These are phyloP conservation scores for Aphaenogaster floridana DNA, from an alignment of 1,140 invertebrate species.

Conservation along the genomic window DNA sequence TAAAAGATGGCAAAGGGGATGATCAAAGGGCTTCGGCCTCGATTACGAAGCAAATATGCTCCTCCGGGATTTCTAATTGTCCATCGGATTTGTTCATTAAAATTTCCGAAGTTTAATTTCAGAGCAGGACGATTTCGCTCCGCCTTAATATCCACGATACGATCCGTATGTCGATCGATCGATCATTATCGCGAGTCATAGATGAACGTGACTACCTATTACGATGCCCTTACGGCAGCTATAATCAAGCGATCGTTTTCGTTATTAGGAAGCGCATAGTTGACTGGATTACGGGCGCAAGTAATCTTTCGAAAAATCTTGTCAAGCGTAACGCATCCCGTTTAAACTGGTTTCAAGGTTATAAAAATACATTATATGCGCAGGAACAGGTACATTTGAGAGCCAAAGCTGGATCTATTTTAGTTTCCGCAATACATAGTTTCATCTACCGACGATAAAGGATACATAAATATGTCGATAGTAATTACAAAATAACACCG, in stretches of 20 bases:
- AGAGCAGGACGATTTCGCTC: slow-evolving; percentile 22
- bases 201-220: slow-evolving; percentile 1
- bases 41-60: slow-evolving; percentile 19
- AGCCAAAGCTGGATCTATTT: slow-evolving; percentile 6
- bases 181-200: slow-evolving; percentile 42
- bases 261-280: slow-evolving; percentile 11
- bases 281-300: neutral
- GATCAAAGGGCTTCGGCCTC: neutral
- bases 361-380: neutral
- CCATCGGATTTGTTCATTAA: slow-evolving; percentile 38
- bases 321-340: slow-evolving; percentile 36
- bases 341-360: slow-evolving; percentile 20
- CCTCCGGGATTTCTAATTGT: slow-evolving; percentile 13
- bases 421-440: neutral
- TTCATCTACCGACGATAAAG: neutral
- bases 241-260: slow-evolving; percentile 40
- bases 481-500: slow-evolving; percentile 1
- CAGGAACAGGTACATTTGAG: neutral
- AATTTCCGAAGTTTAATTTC: slow-evolving; percentile 44
- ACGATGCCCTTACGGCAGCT: neutral
- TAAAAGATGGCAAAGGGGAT: neutral
- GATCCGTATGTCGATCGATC: neutral
- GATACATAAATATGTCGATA: slow-evolving; percentile 2
- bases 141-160: slow-evolving; percentile 30
- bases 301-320: slow-evolving; percentile 42